phyloP scores from a whole-genome alignment of 2,113 vertebrate genomes.

The Myrmophylax atrothorax region DNA sequence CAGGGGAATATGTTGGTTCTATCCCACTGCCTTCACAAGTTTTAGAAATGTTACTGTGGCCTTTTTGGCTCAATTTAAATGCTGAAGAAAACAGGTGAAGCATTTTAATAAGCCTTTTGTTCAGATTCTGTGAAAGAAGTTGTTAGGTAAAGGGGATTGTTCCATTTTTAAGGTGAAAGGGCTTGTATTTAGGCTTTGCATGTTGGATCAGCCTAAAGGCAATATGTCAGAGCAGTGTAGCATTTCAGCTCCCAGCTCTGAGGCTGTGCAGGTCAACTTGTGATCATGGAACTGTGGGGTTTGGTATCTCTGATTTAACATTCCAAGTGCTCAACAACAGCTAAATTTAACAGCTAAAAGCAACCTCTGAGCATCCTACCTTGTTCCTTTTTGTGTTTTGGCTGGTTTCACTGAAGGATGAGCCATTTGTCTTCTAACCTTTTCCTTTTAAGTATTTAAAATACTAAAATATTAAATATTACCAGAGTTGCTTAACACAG shows the following conservation, averaged over 20 bases:
- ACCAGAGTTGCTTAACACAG: not conserved
- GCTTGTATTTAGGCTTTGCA: not conserved
- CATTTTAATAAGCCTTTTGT: not conserved
- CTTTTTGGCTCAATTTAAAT: not conserved
- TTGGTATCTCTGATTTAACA: not conserved
- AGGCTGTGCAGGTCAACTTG: not conserved
- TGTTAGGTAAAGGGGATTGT: not conserved
- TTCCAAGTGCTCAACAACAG: not conserved
- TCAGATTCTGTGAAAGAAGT: not conserved
- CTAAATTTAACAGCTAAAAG: not conserved
- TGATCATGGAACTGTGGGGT: not conserved
- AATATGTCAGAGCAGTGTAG: not conserved
- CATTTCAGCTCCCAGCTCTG: not conserved
- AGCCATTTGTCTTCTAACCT: not conserved
- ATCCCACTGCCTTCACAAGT: not conserved
- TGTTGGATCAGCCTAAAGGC: not conserved
- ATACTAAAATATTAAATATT: not conserved
- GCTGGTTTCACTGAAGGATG: not conserved
- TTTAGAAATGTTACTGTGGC: not conserved
- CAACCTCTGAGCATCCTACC: not conserved
- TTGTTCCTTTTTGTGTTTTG: not conserved
- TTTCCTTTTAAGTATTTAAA: not conserved
- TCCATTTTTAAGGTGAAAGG: not conserved
- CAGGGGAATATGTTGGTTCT: not conserved
- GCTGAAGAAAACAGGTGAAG: not conserved